Percentiles rank a stretch among this genome's conserved stretches.
These are phyloP conservation scores for Drosophila jambulina DNA, from an alignment of 1,140 invertebrate genomes.

Conservation along the genomic window DNA sequence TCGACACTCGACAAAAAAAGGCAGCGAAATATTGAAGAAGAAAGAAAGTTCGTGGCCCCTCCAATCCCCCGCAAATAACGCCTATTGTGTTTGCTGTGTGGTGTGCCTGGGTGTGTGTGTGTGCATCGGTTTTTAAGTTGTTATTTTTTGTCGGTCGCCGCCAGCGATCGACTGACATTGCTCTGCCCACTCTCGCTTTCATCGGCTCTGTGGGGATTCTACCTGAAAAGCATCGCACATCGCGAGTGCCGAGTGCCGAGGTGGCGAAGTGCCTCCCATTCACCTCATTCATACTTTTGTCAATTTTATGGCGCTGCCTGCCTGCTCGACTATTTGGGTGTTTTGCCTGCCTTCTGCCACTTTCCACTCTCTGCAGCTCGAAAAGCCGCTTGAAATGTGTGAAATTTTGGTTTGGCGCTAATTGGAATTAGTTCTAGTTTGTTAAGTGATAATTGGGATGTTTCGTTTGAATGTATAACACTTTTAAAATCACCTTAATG, in stretches of 20 bases:
- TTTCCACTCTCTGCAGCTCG: conserved; percentile 38
- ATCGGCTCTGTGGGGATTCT: conserved; percentile 58
- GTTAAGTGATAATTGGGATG: conserved; percentile 1
- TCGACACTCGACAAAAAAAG: conserved; percentile 44
- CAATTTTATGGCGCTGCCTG: conserved; percentile 20
- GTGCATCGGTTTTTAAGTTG: conserved; percentile 40
- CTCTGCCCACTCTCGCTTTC: conserved; percentile 74
- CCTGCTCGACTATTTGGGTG: not conserved
- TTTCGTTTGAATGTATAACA: not conserved
- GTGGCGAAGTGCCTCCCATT: conserved; percentile 20
- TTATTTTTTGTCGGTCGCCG: conserved; percentile 33
- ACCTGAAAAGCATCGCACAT: conserved; percentile 45
- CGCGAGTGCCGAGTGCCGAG: conserved; percentile 4
- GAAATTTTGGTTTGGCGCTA: not conserved
- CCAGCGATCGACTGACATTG: conserved; percentile 50
- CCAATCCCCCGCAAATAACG: conserved; percentile 23
- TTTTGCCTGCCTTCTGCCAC: conserved; percentile 19
- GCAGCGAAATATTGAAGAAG: conserved; percentile 60
- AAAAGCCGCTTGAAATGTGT: conserved; percentile 20
- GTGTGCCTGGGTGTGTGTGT: conserved; percentile 7
- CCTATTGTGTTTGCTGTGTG: conserved; percentile 40
- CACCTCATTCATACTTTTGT: conserved; percentile 49
- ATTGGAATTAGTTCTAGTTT: conserved; percentile 23
- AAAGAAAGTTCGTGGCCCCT: conserved; percentile 68
- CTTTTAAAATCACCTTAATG: not conserved